Evolutionary conservation across 2,113 vertebrate genomes (phyloP).

Genomic region (Petroica traversi): DNA sequence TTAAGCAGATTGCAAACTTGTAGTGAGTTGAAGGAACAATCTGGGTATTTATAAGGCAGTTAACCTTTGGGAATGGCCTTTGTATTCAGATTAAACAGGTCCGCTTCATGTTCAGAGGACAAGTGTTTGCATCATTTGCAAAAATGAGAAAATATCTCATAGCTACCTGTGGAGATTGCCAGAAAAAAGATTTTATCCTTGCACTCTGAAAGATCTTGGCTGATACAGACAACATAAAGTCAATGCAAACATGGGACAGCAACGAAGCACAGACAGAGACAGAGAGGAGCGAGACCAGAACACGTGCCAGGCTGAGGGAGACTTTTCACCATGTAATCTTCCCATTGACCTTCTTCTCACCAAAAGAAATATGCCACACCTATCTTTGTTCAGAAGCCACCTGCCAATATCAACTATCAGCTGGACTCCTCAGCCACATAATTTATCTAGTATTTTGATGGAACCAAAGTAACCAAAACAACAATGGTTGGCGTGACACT

Average conservation of each 20-base stretch:
- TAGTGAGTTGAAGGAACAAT: conserved; percentile 29
- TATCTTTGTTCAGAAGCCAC: neutral
- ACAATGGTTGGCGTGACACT: neutral
- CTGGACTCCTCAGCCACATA: neutral
- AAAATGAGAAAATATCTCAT: neutral
- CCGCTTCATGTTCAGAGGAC: neutral
- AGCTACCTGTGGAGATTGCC: neutral
- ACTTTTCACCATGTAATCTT: neutral
- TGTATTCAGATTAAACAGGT: neutral
- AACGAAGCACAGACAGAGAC: rapidly evolving
- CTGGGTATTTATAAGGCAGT: conserved; percentile 4
- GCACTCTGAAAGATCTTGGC: neutral
- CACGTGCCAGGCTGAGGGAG: neutral
- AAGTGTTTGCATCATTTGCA: neutral
- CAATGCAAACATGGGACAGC: neutral
- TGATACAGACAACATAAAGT: neutral
- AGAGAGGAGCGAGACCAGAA: neutral
- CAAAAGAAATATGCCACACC: neutral
- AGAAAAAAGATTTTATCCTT: neutral
- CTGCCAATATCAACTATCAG: neutral
- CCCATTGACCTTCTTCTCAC: neutral
- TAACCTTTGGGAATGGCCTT: conserved; percentile 25
- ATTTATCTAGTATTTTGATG: neutral
- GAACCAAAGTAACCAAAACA: neutral
- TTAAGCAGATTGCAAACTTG: conserved; percentile 42